Conservation (phyloP, 2,113 vertebrate species). For the Hystrix brachyura region DNA sequence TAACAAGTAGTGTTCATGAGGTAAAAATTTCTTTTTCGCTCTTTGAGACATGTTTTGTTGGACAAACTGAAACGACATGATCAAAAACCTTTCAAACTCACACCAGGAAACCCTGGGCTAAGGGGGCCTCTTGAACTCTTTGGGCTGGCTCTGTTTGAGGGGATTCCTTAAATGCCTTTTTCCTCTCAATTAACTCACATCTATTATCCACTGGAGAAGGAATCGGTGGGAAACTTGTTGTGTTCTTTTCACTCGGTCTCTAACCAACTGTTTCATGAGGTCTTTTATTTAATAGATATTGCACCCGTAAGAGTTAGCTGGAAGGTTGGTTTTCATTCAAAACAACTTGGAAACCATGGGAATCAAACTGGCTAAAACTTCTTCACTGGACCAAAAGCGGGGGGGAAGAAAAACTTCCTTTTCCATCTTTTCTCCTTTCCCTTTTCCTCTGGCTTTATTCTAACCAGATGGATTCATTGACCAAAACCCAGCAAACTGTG, state of each 20-base stretch:
- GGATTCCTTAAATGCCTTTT: background rate
- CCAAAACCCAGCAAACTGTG: background rate
- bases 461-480: conserved; percentile 56
- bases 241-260: background rate
- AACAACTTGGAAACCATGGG: conserved; percentile 50
- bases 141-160: background rate
- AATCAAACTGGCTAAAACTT: conserved; percentile 54
- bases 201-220: background rate
- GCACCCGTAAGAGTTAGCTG: conserved; percentile 11
- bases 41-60: conserved; percentile 16
- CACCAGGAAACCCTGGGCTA: background rate
- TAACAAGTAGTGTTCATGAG: background rate
- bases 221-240: conserved; percentile 33
- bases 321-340: conserved; percentile 68
- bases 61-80: background rate
- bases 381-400: background rate
- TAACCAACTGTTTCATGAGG: conserved; percentile 50
- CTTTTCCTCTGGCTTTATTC: conserved; percentile 43
- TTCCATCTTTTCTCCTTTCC: background rate
- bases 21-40: background rate
- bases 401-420: background rate
- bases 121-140: background rate
- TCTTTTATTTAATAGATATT: conserved; percentile 40
- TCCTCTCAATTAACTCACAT: background rate
- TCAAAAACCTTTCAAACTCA: conserved; percentile 35